Base-by-base conservation (phyloP, 2,888 invertebrate species). In the Chelonus formosanus region DNA sequence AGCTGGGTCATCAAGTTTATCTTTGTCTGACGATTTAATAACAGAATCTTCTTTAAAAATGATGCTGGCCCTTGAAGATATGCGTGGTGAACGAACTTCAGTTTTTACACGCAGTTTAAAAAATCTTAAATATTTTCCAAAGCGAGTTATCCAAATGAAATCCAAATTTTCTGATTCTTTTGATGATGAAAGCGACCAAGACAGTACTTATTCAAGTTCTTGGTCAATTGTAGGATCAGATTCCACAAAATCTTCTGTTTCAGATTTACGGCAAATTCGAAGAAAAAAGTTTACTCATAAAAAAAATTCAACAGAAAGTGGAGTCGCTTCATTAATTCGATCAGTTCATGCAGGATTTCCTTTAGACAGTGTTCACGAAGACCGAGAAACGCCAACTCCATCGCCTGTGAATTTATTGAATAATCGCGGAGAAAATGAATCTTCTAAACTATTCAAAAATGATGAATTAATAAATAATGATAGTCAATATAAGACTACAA, bases 281-380 rank as follows among this genome's bases (percentile, higher is more conserved):
- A 75, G 73, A 4, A 77, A 78, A 48, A 79, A 73, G 65, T 77
- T 74, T 34, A 75, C 69, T 0, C 76, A 75, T 53, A 76, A 75
- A 20, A 79, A 76, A 44, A 88, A 86, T 44, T 86, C 87, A 73
- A 87, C 87, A 1, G 87, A 88, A 61, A 53, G 53, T 5, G 87
- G 88, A 87, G 90, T 90, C 0, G 89, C 90, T 8, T 85, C 90
- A 55, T 82, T 91, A 20, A 90, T 91, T 5, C 85, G 89, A 68
- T 90, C 90, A 3, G 88, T 91, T 1, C 83, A 82, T 62, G 75
- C 68, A 6, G 75, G 78, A 10, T 74, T 76, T 53, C 78, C 80
- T 1, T 67, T 84, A 31, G 81, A 80, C 31, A 78, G 79, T 40
- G 80, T 83, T 2, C 76, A 65, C 10, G 83, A 82, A 67, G 80